Base-by-base conservation (phyloP, 2,888 invertebrate genomes). In the Drosophila atripex region DNA sequence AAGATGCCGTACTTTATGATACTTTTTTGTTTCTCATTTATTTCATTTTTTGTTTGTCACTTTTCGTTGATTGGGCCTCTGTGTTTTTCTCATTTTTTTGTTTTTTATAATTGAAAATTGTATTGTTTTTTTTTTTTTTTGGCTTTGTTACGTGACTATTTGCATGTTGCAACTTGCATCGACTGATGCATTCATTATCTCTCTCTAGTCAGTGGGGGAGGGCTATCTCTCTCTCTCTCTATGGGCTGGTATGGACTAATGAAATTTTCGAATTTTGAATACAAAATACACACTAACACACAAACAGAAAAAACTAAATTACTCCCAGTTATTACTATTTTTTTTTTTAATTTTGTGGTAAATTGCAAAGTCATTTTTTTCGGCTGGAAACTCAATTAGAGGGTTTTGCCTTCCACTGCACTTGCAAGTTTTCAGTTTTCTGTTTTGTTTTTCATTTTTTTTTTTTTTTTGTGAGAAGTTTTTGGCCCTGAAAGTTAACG, bases 301-400 rank as follows among this genome's bases (percentile, higher is more conserved):
- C n/a, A 57, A 50, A 35, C 8, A 14, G n/a, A 23, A 47, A 56
- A 28, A 30, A 28, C 30, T 35, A 54, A 43, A 65, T 65, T 53
- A 53, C 54, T 54, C 4, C n/a, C 49, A 47, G 16, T 41, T 53
- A 43, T 30, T 54, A 21, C 14, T 54, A n/a, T 14, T 35, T 4
- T 32, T 32, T 9, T 32, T 32, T 32, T 32, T 32, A 21, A 23
- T 38, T 55, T 56, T 46, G 23, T 57, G 30, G 39, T 54, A 54
- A 66, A 66, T 32, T 66, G 64, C 65, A 21, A 35, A 65, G 65
- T 66, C 64, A 66, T 54, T 66, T 64, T 55, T 38, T 43, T 43
- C 12, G 43, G 43, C 11, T 43, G 43, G 21, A 43, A 63, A 63
- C 63, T 54, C 50, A 64, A 60, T 64, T 61, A 61, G 45, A 51